Evolutionary conservation across 2,113 vertebrate species (phyloP).

Genomic region (Glaucidium brasilianum): DNA sequence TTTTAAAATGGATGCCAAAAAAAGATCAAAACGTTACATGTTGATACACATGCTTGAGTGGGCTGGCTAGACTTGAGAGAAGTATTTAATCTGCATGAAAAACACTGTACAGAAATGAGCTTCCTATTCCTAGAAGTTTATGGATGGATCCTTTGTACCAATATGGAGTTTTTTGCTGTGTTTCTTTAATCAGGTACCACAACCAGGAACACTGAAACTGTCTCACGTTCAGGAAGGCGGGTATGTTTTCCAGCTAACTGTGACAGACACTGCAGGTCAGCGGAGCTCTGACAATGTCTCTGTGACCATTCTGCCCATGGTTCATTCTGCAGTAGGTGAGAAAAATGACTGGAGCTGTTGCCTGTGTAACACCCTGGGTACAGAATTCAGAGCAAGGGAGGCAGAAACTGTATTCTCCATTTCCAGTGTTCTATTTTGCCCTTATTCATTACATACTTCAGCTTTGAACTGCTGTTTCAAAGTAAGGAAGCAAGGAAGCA

Average conservation of each 20-base stretch:
- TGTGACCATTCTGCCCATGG: slow-evolving; percentile 81
- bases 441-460: not conserved
- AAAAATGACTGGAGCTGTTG: not conserved
- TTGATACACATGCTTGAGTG: not conserved
- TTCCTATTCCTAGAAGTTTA: not conserved
- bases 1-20: not conserved
- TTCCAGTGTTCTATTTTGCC: not conserved
- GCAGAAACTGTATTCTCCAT: not conserved
- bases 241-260: slow-evolving; percentile 88
- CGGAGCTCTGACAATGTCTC: slow-evolving; percentile 90
- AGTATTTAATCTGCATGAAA: not conserved
- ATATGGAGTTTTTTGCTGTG: fast-evolving
- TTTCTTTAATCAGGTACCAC: slow-evolving; percentile 79
- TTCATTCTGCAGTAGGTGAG: slow-evolving; percentile 83
- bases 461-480: not conserved
- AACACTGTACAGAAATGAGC: not conserved
- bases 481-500: not conserved
- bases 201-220: slow-evolving; percentile 88
- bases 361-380: not conserved
- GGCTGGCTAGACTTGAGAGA: not conserved
- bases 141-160: not conserved
- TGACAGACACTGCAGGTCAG: slow-evolving; percentile 86
- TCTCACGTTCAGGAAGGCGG: slow-evolving; percentile 84
- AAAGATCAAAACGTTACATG: not conserved
- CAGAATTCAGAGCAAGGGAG: not conserved